Conservation (phyloP, 2,113 vertebrate species). For the Carassius gibelio region DNA sequence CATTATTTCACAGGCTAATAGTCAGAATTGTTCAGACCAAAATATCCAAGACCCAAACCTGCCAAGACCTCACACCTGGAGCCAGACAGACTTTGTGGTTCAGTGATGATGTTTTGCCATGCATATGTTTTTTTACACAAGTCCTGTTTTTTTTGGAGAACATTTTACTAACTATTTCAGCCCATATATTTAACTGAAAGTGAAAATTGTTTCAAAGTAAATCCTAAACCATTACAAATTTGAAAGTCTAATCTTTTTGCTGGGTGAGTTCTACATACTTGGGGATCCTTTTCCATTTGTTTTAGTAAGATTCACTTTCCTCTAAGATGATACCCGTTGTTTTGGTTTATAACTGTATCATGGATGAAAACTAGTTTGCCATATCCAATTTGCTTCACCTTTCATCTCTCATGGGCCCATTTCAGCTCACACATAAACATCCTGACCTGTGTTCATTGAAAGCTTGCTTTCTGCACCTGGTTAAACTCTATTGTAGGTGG, state of each 20-base stretch:
- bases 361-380: neutral
- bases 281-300: neutral
- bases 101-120: neutral
- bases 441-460: neutral
- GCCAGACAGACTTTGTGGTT: neutral
- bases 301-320: neutral
- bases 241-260: no score
- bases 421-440: neutral
- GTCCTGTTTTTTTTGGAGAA: neutral
- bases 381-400: neutral
- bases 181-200: neutral
- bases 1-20: no score
- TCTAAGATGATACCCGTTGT: neutral
- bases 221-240: neutral
- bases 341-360: neutral
- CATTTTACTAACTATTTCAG: no score
- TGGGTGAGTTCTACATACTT: neutral
- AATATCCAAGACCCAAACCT: neutral
- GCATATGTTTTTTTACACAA: neutral
- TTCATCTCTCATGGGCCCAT: neutral
- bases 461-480: neutral
- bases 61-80: neutral
- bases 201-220: neutral
- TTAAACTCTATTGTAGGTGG: neutral
- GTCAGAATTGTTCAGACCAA: no score